Base-by-base conservation (phyloP, 2,888 invertebrate genomes). In the Hirtodrosophila trivittata region DNA sequence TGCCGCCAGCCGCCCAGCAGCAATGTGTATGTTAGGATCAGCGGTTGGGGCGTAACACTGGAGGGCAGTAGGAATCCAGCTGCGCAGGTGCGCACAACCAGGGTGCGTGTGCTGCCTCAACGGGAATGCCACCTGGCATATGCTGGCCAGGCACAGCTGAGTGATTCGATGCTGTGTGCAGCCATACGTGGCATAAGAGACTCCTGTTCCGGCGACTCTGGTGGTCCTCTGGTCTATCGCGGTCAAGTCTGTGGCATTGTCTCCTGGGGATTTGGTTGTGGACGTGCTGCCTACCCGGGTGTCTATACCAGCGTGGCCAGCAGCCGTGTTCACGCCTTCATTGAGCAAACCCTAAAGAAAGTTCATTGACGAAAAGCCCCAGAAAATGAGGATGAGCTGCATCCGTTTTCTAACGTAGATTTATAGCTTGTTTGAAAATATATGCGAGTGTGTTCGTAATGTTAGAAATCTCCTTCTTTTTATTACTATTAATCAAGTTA, bases 171-270 rank as follows among this genome's bases (percentile, higher is more conserved):
- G 90, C 66, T 90, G 12, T 90, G 90, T 58, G 89, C 89, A 0
- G 69, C 86, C 0, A 63, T 83, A 10, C 70, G 85, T 0, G 88
- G 88, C 6, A 52, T 77, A 1, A 77, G 66, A 35, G 90, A 90
- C 60, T 86, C 90, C 0, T 90, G 91, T 46, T 77, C 81, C 1
- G 90, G 90, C 0, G 90, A 90, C 56, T 90, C 91, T 1, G 91
- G 90, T 3, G 90, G 90, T 1, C 90, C 90, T 0, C 66, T 87
- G 13, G 86, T 89, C 1, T 83, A 74, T 32, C 83, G 88, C 1
- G 87, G 87, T 0, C 70, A 81, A 25, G 77, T 91, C 73, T 75
- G 90, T 93, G 96, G 96, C 21, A 92, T 96, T 12, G 95, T 96
- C 0, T 96, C 95, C 0, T 90, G 87, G 86, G 90, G 89, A 13